A percentile compares a stretch with the other conserved stretches of the same genome.
Conservation (phyloP, 2,888 invertebrate species). For the Ctenicera cuprea region DNA sequence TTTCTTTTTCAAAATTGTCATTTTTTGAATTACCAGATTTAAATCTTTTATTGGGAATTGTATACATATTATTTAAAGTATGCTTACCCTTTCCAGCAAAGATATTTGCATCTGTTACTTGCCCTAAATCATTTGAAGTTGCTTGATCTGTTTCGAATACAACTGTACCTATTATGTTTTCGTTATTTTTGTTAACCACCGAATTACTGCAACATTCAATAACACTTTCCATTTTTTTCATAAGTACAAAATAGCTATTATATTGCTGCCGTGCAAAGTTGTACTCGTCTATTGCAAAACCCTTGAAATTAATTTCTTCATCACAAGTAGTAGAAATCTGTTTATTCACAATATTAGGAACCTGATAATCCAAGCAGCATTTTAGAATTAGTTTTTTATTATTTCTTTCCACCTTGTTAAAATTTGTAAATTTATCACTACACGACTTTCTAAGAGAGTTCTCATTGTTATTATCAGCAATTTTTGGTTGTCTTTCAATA, state of each 20-base stretch:
- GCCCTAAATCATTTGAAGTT: neutral
- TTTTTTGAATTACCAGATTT: neutral
- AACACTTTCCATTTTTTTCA: neutral
- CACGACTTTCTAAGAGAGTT: neutral
- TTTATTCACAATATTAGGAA: neutral
- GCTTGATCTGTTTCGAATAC: neutral
- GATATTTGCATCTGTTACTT: neutral
- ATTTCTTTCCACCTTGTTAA: too few species aligned
- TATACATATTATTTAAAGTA: neutral
- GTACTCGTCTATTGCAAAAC: neutral
- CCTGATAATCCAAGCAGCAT: too few species aligned
- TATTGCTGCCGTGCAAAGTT: neutral
- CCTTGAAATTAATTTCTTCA: constrained; percentile 17
- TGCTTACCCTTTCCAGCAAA: neutral
- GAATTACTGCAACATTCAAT: neutral
- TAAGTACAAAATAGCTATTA: neutral
- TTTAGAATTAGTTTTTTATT: too few species aligned
- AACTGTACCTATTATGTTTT: neutral
- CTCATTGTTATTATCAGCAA: neutral
- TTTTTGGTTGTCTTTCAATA: neutral
- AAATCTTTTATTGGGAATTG: neutral
- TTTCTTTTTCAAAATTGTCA: too few species aligned
- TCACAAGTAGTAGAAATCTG: neutral
- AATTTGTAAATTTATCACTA: too few species aligned
- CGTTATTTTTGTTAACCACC: neutral